phyloP scores from a whole-genome alignment of 2,797 vertebrate species.

The Chelon auratus region DNA sequence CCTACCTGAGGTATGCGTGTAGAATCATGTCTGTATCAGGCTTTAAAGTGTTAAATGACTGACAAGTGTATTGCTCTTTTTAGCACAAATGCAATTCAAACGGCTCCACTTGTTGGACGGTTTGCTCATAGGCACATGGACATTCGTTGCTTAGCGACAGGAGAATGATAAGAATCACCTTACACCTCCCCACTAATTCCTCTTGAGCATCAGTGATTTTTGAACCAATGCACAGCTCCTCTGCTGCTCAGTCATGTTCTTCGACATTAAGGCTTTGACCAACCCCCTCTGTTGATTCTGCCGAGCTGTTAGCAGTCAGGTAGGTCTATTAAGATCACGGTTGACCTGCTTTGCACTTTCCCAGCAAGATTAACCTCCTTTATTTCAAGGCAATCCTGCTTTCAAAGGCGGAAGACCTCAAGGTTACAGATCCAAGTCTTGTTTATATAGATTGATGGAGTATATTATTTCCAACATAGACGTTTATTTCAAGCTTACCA shows the following conservation, averaged over 20 bases:
- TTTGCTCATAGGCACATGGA: conserved; percentile 49
- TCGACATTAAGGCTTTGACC: conserved; percentile 21
- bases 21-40: neutral
- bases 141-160: conserved; percentile 59
- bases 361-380: conserved; percentile 11
- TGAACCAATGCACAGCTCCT: conserved; percentile 24
- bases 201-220: conserved; percentile 45
- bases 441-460: conserved; percentile 2
- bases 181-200: conserved; percentile 13
- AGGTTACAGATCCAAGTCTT: neutral
- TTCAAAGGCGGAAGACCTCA: neutral
- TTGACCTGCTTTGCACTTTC: conserved; percentile 2
- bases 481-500: neutral
- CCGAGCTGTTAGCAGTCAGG: conserved; percentile 37
- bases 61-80: neutral
- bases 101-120: conserved; percentile 19
- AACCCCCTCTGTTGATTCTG: conserved; percentile 38
- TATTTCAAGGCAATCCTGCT: neutral
- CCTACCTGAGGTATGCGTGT: neutral
- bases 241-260: conserved; percentile 21
- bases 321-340: conserved; percentile 24
- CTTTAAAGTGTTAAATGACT: neutral
- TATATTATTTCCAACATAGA: neutral
- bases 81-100: conserved; percentile 9
- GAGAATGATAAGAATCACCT: conserved; percentile 35